A percentile compares a stretch with the other conserved stretches of the same genome.
These are phyloP conservation scores for Sturnus vulgaris DNA, from an alignment of 2,113 vertebrate species.

Conservation along the genomic window DNA sequence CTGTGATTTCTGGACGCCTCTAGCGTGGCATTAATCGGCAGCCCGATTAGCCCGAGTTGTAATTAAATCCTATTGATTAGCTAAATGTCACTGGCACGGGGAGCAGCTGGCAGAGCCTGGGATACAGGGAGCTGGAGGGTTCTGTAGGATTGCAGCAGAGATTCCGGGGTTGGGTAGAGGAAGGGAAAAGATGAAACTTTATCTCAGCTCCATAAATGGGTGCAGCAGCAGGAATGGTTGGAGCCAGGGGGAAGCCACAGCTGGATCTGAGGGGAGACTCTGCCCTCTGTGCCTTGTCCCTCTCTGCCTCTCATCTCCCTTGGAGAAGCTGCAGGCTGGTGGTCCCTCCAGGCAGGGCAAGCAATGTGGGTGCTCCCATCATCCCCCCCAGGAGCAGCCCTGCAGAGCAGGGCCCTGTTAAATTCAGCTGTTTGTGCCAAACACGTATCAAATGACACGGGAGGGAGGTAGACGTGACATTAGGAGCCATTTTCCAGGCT, in stretches of 20 bases:
- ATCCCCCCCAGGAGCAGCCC: neutral
- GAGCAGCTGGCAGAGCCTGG: conserved; percentile 15
- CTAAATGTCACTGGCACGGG: conserved; percentile 28
- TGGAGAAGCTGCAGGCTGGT: neutral
- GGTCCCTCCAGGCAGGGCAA: neutral
- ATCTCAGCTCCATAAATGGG: neutral
- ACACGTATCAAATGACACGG: neutral
- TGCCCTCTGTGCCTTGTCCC: neutral
- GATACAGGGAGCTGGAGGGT: neutral
- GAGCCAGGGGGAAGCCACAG: neutral
- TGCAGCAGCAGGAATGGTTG: fast-evolving
- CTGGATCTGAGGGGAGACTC: neutral
- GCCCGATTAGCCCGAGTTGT: conserved; percentile 1
- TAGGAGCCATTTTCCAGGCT: conserved; percentile 17
- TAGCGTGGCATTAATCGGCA: neutral
- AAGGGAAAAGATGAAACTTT: neutral
- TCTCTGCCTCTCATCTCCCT: neutral
- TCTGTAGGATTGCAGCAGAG: neutral
- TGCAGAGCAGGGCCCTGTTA: neutral
- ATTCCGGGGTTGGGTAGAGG: neutral
- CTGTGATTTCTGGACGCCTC: neutral
- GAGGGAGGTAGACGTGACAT: neutral
- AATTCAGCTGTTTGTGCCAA: neutral
- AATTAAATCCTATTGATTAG: conserved; percentile 60
- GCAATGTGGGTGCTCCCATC: neutral